phyloP scores from a whole-genome alignment of 2,113 vertebrate genomes.

The Nannospalax galili region DNA sequence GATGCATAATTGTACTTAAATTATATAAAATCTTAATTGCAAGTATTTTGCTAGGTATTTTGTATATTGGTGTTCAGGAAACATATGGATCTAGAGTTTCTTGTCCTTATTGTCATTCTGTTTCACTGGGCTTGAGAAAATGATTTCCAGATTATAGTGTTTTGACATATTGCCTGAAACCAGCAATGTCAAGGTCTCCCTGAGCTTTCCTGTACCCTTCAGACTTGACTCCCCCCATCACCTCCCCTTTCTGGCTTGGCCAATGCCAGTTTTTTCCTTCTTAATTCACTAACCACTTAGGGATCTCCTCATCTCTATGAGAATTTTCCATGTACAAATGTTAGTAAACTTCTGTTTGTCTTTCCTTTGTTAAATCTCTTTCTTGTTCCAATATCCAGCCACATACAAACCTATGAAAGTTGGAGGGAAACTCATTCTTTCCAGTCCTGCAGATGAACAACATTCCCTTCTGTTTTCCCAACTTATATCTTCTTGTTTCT shows the following conservation, averaged over 20 bases:
- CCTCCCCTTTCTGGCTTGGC: not conserved
- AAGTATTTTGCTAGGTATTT: not conserved
- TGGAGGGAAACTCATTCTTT: not conserved
- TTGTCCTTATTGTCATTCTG: not conserved
- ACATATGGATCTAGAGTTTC: not conserved
- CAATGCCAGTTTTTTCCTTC: not conserved
- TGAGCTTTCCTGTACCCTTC: not conserved
- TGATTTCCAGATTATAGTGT: no score
- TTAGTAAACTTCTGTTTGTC: not conserved
- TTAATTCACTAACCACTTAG: not conserved
- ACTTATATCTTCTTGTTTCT: no score
- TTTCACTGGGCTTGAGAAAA: not conserved
- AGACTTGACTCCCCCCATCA: not conserved
- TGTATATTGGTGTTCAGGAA: not conserved
- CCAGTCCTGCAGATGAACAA: not conserved
- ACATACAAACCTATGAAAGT: not conserved
- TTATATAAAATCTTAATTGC: not conserved
- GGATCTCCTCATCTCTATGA: not conserved
- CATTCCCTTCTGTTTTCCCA: no score
- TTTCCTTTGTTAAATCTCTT: not conserved
- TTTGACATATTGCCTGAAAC: not conserved
- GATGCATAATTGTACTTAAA: not conserved
- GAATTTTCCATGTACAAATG: not conserved
- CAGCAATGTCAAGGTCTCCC: no score
- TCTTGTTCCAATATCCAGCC: no score